These are phyloP conservation scores for Galeopterus variegatus DNA, from an alignment of 2,113 vertebrate species.

Conservation along the genomic window DNA sequence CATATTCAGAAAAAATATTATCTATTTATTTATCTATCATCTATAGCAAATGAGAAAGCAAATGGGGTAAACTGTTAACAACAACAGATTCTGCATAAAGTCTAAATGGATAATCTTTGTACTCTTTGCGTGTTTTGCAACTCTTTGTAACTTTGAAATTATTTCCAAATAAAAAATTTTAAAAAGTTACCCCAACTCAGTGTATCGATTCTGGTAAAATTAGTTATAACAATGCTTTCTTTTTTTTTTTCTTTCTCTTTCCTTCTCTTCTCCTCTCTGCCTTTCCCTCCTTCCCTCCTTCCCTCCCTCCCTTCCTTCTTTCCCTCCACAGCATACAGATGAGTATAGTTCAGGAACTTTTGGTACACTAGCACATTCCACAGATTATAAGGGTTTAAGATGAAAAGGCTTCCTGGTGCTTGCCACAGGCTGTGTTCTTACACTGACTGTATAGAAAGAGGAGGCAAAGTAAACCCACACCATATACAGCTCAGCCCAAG, in stretches of 20 bases:
- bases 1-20: neutral
- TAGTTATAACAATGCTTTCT: neutral
- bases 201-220: neutral
- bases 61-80: neutral
- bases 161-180: neutral
- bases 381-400: neutral
- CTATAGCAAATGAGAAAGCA: neutral
- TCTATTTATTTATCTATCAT: neutral
- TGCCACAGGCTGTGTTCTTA: no score
- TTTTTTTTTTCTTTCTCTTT: neutral
- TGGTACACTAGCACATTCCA: neutral
- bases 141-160: neutral
- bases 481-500: no score
- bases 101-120: neutral
- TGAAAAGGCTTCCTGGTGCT: no score
- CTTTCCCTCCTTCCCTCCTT: no score
- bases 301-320: neutral
- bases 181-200: neutral
- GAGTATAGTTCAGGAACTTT: neutral
- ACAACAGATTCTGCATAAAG: neutral
- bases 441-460: no score
- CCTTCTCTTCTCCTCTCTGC: accelerated
- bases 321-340: neutral
- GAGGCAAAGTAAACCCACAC: no score
- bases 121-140: neutral